Percentiles rank a stretch among this genome's conserved stretches.
These are phyloP conservation scores for Galleria mellonella DNA, from an alignment of 1,140 invertebrate species.

Conservation along the genomic window DNA sequence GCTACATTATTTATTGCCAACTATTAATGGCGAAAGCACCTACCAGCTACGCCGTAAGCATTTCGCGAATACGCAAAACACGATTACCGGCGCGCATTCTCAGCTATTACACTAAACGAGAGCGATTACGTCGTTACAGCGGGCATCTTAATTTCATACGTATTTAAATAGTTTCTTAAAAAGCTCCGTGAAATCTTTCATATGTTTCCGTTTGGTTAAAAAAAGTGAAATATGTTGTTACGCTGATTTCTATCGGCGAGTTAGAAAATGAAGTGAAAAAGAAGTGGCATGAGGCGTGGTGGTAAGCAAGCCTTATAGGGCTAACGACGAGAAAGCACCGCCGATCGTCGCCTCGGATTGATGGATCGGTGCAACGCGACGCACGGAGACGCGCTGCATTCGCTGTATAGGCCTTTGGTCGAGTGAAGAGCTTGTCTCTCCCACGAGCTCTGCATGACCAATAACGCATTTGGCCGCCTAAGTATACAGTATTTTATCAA, in stretches of 20 bases:
- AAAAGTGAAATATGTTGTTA: conserved; percentile 57
- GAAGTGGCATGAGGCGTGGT: conserved; percentile 66
- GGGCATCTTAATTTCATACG: conserved; percentile 43
- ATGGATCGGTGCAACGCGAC: conserved; percentile 45
- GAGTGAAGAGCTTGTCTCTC: too few species aligned
- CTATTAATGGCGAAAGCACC: conserved; percentile 34
- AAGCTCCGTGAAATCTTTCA: conserved; percentile 29
- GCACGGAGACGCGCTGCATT: conserved; percentile 10
- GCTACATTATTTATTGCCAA: conserved; percentile 28
- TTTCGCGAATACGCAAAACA: conserved; percentile 42
- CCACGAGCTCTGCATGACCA: neutral
- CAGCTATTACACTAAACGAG: conserved; percentile 49
- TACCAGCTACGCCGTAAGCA: conserved; percentile 29
- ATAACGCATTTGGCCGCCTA: neutral
- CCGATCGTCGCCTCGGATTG: conserved; percentile 54
- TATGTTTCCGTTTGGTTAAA: conserved; percentile 39
- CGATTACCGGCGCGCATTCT: conserved; percentile 33
- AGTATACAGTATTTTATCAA: conserved; percentile 31
- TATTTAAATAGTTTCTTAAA: conserved; percentile 30
- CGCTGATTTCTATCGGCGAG: conserved; percentile 66
- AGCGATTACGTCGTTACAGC: conserved; percentile 38
- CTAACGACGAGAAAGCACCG: conserved; percentile 72
- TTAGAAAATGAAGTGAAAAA: conserved; percentile 72
- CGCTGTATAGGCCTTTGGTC: too few species aligned
- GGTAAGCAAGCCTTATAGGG: conserved; percentile 60